Evolutionary conservation across 2,888 invertebrate genomes (phyloP).

Genomic region (Chloromyia formosa): DNA sequence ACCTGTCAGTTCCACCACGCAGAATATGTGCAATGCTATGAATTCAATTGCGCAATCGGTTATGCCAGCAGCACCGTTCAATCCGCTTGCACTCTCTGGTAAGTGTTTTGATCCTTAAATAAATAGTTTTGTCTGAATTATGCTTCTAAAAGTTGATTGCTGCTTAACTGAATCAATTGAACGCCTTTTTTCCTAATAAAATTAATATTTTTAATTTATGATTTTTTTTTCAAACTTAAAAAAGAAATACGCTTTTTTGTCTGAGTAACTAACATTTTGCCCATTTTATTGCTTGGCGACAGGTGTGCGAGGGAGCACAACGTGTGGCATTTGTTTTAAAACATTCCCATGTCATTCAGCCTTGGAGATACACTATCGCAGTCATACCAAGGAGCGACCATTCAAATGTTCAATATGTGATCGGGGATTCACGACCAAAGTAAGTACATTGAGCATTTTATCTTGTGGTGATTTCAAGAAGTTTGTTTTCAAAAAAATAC

Average conservation of each 20-base stretch:
- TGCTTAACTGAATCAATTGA: too few species aligned
- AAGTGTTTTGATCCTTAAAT: slow-evolving; percentile 53
- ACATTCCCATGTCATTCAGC: slow-evolving; percentile 99
- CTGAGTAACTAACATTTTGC: slow-evolving; percentile 35
- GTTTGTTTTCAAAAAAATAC: too few species aligned
- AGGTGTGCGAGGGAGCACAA: slow-evolving; percentile 88
- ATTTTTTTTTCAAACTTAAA: background rate
- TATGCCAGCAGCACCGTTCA: slow-evolving; percentile 85
- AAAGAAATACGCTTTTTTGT: background rate
- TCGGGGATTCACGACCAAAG: slow-evolving; percentile 97
- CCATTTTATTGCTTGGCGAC: slow-evolving; percentile 45
- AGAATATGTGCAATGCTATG: slow-evolving; percentile 79
- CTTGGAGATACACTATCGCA: slow-evolving; percentile 95
- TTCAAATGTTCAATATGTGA: slow-evolving; percentile 97
- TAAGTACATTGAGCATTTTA: slow-evolving; percentile 62
- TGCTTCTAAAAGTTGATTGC: background rate
- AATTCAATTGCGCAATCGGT: slow-evolving; percentile 83
- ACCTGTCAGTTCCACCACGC: slow-evolving; percentile 68
- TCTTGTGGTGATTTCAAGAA: background rate
- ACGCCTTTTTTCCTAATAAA: too few species aligned
- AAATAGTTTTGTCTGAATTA: slow-evolving; percentile 9
- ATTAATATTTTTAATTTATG: background rate
- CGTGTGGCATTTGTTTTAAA: slow-evolving; percentile 98
- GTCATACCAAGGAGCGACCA: slow-evolving; percentile 95
- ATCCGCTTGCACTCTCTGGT: slow-evolving; percentile 83